Base-by-base conservation (phyloP, 1,140 invertebrate species). In the Microplitis demolitor region DNA sequence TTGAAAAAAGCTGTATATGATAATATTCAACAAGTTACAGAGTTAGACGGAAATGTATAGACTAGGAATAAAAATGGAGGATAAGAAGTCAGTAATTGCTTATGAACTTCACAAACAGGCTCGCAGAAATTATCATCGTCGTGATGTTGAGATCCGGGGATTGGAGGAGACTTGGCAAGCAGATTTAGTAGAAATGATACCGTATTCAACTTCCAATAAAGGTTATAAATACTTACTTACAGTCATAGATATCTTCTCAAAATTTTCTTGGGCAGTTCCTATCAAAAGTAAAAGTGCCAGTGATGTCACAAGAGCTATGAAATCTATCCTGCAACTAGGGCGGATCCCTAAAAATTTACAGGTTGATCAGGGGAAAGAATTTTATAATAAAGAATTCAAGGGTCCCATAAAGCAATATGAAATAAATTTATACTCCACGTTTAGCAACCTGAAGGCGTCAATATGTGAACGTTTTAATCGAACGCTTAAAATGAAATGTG, bases 231-330 rank as follows among this genome's bases (percentile, higher is more conserved):
- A 67, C 56, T 39, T 74, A 4, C 13, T 76, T 0, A 76, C 72
- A 51, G 37, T 74, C 4, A 76, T 74, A 53, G 71, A 73, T 51
- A 61, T 35, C 9, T 76, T 74, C 24, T 74, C 69, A 35, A 76
- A 74, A 62, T 72, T 33, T 54, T 66, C 69, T 0, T 76, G 56
- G 66, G 69, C 69, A 66, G 37, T 74, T 31, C 75, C 75, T 9
- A n/a, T 74, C 13, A 76, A 74, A 54, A 60, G 1, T 4, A 74
- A 74, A 61, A 45, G 6, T 9, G 39, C 4, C 11, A 0, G 6
- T 45, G 39, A 45, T 9, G 39, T 45, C 5, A 45, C 61, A 3
- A 34, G 3, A n/a, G 71, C 64, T 31, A 66, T 72, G 62, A 39
- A 45, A n/a, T 66, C 53, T 11, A 24, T 72, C 14, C 9, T 71